Evolutionary conservation across 92 coral and sea anemone species (phyloP).

Genomic region (Parazoanthus atlanticus): DNA sequence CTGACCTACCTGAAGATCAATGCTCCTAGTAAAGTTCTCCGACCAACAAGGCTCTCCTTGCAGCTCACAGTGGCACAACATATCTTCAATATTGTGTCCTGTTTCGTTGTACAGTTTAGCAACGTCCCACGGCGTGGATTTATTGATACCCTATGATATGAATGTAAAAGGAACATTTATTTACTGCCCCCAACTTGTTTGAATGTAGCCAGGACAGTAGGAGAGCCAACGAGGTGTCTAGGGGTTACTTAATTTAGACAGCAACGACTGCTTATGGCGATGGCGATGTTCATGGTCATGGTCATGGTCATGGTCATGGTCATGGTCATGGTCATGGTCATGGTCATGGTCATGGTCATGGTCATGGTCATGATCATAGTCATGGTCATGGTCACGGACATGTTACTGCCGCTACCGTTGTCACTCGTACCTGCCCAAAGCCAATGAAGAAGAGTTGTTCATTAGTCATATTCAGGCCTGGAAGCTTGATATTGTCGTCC

Average conservation of each 20-base stretch:
- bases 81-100: neutral
- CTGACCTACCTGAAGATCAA: constrained; percentile 4
- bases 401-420: no score
- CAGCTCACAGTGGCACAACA: neutral
- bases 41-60: neutral
- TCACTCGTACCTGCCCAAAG: constrained; percentile 86
- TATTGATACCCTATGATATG: neutral
- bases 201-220: no score
- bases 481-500: constrained; percentile 72
- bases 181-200: no score
- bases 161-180: neutral
- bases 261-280: no score
- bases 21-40: neutral
- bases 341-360: no score
- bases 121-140: neutral
- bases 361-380: no score
- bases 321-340: no score
- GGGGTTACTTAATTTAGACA: no score
- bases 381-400: no score
- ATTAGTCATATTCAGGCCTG: constrained; percentile 81
- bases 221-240: no score
- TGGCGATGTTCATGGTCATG: no score
- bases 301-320: no score
- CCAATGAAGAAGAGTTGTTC: constrained; percentile 93
- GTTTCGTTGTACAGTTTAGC: neutral